Evolutionary conservation across 2,113 vertebrate genomes (phyloP).

Genomic region (Scomber japonicus): DNA sequence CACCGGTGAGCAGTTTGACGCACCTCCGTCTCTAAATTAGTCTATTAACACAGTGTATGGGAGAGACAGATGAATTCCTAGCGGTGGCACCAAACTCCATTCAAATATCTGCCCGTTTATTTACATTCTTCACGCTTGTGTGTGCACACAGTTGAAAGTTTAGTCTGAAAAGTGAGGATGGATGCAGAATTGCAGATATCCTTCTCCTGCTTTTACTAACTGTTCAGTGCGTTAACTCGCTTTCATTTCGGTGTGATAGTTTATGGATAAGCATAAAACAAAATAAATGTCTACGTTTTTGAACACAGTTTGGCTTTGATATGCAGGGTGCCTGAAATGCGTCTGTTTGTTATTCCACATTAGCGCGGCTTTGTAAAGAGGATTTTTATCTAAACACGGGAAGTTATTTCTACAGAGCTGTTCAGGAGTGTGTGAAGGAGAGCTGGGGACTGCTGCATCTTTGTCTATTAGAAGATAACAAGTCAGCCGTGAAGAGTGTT

Average conservation of each 20-base stretch:
- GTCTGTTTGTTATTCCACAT: slow-evolving; percentile 11
- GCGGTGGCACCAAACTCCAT: not conserved
- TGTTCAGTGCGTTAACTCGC: not conserved
- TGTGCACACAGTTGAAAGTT: not conserved
- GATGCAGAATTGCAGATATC: not conserved
- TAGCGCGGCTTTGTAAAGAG: not conserved
- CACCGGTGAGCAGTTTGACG: not conserved
- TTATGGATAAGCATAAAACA: not conserved
- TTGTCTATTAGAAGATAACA: not conserved
- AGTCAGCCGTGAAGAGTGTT: not conserved
- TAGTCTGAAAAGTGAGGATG: not conserved
- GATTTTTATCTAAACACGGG: not conserved
- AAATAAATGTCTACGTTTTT: not conserved
- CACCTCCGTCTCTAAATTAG: too few relatives aligned
- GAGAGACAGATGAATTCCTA: not conserved
- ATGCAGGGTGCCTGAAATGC: too few relatives aligned
- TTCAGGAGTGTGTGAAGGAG: not conserved
- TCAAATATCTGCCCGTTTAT: not conserved
- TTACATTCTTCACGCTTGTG: not conserved
- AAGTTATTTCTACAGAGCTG: not conserved
- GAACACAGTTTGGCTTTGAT: not conserved
- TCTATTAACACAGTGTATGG: not conserved
- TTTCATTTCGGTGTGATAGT: not conserved
- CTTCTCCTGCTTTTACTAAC: not conserved
- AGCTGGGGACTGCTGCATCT: not conserved